Evolutionary conservation across 2,797 vertebrate species (phyloP).

Genomic region (Lophius americanus): DNA sequence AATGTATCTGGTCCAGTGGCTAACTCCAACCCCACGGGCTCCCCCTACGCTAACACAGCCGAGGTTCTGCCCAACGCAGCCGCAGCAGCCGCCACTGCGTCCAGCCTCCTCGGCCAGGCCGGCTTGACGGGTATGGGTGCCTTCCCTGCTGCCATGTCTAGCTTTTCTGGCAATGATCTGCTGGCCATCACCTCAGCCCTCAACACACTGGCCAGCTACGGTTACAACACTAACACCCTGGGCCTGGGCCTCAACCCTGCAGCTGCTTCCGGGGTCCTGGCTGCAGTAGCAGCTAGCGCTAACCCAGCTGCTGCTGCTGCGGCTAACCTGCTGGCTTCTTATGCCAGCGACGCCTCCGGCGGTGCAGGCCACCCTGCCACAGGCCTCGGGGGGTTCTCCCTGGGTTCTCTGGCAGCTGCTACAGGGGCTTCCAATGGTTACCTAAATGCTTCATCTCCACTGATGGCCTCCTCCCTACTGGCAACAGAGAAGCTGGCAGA

Average conservation of each 20-base stretch:
- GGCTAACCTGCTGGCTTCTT: slow-evolving; percentile 91
- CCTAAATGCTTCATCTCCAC: slow-evolving; percentile 89
- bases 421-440: slow-evolving; percentile 91
- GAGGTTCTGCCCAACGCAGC: slow-evolving; percentile 89
- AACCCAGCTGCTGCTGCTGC: slow-evolving; percentile 92
- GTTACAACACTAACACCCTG: slow-evolving; percentile 95
- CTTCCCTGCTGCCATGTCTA: slow-evolving; percentile 89
- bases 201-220: slow-evolving; percentile 95
- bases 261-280: slow-evolving; percentile 90
- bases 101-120: slow-evolving; percentile 90
- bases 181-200: slow-evolving; percentile 95
- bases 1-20: slow-evolving; percentile 94
- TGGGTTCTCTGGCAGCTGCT: slow-evolving; percentile 90
- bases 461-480: slow-evolving; percentile 90
- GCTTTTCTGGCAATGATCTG: slow-evolving; percentile 93
- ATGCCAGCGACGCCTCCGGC: slow-evolving; percentile 87
- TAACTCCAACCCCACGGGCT: slow-evolving; percentile 96
- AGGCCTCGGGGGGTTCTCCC: slow-evolving; percentile 86
- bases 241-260: slow-evolving; percentile 93
- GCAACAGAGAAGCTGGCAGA: slow-evolving; percentile 92
- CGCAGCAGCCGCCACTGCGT: slow-evolving; percentile 88
- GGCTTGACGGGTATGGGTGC: slow-evolving; percentile 89
- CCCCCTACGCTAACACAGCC: slow-evolving; percentile 91
- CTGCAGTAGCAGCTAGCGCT: slow-evolving; percentile 90
- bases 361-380: slow-evolving; percentile 83